Evolutionary conservation across 2,113 vertebrate genomes (phyloP).

Genomic region (Mellivora capensis): DNA sequence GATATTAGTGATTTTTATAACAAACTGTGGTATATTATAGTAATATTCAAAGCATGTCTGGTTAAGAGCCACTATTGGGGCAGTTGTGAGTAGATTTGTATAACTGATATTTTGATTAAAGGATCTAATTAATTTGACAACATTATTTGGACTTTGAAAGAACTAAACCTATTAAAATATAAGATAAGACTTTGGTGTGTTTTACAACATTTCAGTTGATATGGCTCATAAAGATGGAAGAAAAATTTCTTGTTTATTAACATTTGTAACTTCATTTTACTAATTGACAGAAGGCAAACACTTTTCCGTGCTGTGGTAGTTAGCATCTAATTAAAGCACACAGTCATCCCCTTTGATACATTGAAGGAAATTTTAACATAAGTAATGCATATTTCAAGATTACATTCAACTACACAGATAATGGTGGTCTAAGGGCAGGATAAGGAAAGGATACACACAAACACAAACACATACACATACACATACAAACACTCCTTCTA

Average conservation of each 20-base stretch:
- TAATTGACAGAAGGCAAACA: background rate
- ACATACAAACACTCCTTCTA: background rate
- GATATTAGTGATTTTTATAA: background rate
- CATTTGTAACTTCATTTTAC: background rate
- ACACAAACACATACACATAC: background rate
- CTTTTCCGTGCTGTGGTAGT: background rate
- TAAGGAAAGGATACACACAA: background rate
- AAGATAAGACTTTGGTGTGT: background rate
- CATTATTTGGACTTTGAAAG: background rate
- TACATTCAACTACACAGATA: background rate
- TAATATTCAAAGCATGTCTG: background rate
- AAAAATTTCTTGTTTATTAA: background rate
- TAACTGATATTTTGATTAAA: conserved; percentile 27
- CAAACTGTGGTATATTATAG: background rate
- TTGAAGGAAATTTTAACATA: background rate
- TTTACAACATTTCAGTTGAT: background rate
- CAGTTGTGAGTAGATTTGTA: background rate
- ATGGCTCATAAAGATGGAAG: background rate
- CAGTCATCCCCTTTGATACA: background rate
- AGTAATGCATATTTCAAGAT: background rate
- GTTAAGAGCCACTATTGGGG: background rate
- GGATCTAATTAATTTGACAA: conserved; percentile 33
- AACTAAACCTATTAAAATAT: background rate
- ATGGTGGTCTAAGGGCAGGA: background rate
- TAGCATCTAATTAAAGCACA: background rate